A percentile compares a stretch with the other conserved stretches of the same genome.
These are phyloP conservation scores for Mobula hypostoma DNA, from an alignment of 2,113 vertebrate species.

Conservation along the genomic window DNA sequence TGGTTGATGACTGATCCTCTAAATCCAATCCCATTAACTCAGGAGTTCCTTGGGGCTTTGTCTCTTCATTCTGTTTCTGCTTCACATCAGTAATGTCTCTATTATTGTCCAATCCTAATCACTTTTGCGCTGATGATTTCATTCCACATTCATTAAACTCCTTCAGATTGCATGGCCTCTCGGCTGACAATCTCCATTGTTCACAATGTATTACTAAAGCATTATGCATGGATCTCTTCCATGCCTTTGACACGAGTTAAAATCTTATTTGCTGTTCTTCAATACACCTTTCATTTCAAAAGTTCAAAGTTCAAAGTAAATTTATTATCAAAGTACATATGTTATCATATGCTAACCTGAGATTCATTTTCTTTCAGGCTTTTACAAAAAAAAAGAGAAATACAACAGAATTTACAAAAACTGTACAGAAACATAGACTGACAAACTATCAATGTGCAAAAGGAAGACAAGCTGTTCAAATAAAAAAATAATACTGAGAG, in stretches of 20 bases:
- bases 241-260: background rate
- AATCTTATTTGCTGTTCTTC: background rate
- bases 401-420: no score
- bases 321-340: no score
- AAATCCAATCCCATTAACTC: slow-evolving; percentile 1
- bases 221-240: background rate
- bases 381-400: no score
- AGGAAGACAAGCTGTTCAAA: no score
- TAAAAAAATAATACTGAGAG: no score
- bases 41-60: background rate
- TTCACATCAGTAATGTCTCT: background rate
- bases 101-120: background rate
- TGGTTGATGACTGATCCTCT: background rate
- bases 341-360: no score
- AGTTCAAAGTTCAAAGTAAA: no score
- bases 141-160: background rate
- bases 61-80: background rate
- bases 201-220: background rate
- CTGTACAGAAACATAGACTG: no score
- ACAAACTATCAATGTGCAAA: no score
- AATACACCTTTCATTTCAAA: background rate
- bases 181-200: background rate
- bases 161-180: background rate
- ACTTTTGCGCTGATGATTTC: background rate
- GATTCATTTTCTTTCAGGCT: no score